These are phyloP conservation scores for Setipinna tenuifilis DNA, from an alignment of 2,797 vertebrate genomes.

Conservation along the genomic window DNA sequence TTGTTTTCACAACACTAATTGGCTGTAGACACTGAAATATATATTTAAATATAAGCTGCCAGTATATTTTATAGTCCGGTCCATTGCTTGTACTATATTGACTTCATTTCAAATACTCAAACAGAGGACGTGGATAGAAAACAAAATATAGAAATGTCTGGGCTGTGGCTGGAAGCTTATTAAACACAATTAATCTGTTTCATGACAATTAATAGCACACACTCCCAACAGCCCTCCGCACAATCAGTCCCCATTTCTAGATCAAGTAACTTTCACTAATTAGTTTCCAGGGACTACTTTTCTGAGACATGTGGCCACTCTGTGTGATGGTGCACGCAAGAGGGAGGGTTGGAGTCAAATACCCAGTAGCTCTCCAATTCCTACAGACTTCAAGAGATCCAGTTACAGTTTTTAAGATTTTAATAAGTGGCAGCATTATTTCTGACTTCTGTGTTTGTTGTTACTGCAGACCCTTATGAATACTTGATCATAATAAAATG, in stretches of 20 bases:
- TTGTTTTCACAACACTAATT: conserved; percentile 13
- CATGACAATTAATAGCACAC: conserved; percentile 41
- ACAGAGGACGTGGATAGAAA: conserved; percentile 5
- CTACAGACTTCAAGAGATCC: background rate
- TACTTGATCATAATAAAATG: background rate
- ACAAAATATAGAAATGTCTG: conserved; percentile 32
- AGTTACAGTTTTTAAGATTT: background rate
- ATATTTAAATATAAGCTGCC: conserved; percentile 6
- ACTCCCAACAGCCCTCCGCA: conserved; percentile 48
- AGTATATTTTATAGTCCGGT: background rate
- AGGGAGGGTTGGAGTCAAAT: conserved; percentile 1
- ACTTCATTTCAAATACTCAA: conserved; percentile 12
- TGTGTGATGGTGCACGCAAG: background rate
- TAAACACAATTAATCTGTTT: conserved; percentile 54
- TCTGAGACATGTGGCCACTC: background rate
- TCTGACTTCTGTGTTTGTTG: background rate
- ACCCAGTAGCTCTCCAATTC: background rate
- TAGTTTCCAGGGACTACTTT: conserved; percentile 27
- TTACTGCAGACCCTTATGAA: background rate
- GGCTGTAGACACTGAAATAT: background rate
- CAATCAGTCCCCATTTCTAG: conserved; percentile 49
- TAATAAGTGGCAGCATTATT: background rate
- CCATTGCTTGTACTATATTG: background rate
- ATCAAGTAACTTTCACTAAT: conserved; percentile 46
- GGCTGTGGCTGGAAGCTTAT: conserved; percentile 40